phyloP scores from a whole-genome alignment of 2,888 invertebrate species.

The Physocephala rufipes region DNA sequence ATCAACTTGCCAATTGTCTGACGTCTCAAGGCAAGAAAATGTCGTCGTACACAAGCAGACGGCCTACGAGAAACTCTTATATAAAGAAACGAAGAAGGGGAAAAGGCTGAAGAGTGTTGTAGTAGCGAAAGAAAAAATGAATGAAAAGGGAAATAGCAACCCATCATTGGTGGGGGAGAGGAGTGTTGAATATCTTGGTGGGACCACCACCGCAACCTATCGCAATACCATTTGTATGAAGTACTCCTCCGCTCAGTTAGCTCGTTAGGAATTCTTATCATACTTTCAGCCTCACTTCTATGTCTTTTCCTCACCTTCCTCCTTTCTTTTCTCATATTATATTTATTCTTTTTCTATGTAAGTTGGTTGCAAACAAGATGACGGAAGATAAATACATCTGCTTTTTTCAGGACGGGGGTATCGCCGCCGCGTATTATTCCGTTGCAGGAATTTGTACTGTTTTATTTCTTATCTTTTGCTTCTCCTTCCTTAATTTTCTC shows the following conservation, averaged over 20 bases:
- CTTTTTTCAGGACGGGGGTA: no score
- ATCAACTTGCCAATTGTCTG: background rate
- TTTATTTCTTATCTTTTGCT: background rate
- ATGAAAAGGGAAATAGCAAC: background rate
- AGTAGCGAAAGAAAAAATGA: no score
- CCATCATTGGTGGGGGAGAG: background rate
- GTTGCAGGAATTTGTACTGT: no score
- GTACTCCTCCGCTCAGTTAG: constrained; percentile 16
- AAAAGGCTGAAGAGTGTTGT: no score
- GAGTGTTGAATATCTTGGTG: no score
- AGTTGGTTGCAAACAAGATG: no score
- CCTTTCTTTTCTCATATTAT: background rate
- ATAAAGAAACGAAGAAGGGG: no score
- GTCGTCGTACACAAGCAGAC: constrained; percentile 5
- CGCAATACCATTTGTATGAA: constrained; percentile 61
- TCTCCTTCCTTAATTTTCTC: no score
- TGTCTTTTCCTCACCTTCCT: constrained; percentile 9
- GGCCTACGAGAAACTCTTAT: background rate
- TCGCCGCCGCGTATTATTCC: background rate
- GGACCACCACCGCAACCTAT: constrained; percentile 56
- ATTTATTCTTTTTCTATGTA: no score
- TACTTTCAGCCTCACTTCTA: no score
- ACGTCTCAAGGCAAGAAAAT: constrained; percentile 15
- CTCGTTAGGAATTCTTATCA: constrained; percentile 13
- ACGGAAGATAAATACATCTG: no score